Evolutionary conservation across 2,888 invertebrate species (phyloP).

Genomic region (Pristionchus maxplancki): DNA sequence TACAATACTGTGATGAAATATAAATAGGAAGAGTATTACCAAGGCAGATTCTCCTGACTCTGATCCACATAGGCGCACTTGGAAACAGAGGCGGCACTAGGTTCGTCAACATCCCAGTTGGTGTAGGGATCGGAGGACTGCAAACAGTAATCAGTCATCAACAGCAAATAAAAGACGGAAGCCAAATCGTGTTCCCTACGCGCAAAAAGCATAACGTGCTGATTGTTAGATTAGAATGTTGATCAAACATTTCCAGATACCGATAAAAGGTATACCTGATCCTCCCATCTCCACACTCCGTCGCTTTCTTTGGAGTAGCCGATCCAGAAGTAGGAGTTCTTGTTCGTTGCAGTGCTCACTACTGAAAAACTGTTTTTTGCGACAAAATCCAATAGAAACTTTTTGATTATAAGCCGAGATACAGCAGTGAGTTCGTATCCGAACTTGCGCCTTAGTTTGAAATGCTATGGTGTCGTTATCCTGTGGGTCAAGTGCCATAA

Average conservation of each 20-base stretch:
- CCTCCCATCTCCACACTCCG: background rate
- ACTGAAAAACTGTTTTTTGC: background rate
- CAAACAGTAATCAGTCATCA: background rate
- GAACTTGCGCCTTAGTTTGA: too few species aligned
- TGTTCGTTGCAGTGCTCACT: background rate
- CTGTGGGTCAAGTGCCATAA: too few species aligned
- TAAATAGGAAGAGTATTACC: background rate
- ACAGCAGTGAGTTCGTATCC: too few species aligned
- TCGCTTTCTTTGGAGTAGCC: background rate
- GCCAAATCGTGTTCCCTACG: too few species aligned
- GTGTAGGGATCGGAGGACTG: background rate
- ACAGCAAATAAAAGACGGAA: too few species aligned
- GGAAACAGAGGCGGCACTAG: background rate
- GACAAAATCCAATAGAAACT: background rate
- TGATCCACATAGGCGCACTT: slow-evolving; percentile 8
- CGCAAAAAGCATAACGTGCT: too few species aligned
- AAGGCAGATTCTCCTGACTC: background rate
- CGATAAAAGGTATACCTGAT: background rate
- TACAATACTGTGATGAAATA: too few species aligned
- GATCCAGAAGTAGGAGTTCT: slow-evolving; percentile 9
- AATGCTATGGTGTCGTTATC: too few species aligned
- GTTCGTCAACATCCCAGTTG: background rate
- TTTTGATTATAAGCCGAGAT: too few species aligned
- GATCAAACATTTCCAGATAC: too few species aligned
- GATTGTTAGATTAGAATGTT: too few species aligned